Conservation (phyloP, 2,888 invertebrate species). For the Cheilosia variabilis region DNA sequence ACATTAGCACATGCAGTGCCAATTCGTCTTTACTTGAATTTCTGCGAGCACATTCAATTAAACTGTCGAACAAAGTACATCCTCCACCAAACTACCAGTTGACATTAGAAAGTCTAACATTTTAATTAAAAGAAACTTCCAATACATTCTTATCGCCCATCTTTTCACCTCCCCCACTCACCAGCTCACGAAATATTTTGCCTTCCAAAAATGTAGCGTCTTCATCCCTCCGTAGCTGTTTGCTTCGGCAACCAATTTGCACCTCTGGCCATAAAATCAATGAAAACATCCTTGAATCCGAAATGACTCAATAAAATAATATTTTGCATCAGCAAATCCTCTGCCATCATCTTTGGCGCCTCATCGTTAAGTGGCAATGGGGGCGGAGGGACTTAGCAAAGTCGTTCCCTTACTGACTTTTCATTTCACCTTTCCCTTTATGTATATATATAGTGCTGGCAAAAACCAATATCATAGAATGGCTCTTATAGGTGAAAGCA, state of each 20-base stretch:
- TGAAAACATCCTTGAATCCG: conserved; percentile 59
- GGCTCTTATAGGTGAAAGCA: conserved; percentile 20
- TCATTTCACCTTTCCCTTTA: conserved; percentile 47
- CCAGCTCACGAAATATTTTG: background rate
- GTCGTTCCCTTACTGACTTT: conserved; percentile 34
- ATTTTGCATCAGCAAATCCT: conserved; percentile 69
- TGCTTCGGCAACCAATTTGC: conserved; percentile 62
- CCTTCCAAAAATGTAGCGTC: conserved; percentile 10
- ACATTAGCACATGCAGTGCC: no score
- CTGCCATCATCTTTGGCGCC: conserved; percentile 35
- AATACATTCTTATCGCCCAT: background rate
- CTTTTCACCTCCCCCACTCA: background rate
- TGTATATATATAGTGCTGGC: background rate
- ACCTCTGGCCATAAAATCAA: conserved; percentile 69
- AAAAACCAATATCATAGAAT: conserved; percentile 65
- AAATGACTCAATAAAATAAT: conserved; percentile 75
- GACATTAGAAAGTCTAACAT: background rate
- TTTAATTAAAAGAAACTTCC: conserved; percentile 19
- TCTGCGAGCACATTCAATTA: background rate
- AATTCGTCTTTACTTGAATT: no score
- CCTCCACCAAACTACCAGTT: background rate
- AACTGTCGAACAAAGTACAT: background rate
- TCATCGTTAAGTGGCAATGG: conserved; percentile 70
- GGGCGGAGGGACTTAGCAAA: conserved; percentile 52
- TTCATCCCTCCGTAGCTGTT: conserved; percentile 24